Conservation (phyloP, 2,113 vertebrate genomes). For the Tachuris rubrigastra region DNA sequence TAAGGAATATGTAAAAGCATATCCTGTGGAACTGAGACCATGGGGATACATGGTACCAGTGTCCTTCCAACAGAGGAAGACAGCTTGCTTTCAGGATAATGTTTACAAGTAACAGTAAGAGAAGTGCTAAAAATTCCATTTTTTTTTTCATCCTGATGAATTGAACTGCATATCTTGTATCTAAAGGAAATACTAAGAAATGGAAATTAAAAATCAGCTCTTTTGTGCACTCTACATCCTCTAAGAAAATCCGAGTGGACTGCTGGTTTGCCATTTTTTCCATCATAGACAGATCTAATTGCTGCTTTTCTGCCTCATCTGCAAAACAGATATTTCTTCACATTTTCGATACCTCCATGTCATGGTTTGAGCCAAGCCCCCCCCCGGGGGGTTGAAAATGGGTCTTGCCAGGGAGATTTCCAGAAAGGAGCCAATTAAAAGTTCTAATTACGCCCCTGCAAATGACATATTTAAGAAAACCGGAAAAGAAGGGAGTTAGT, state of each 20-base stretch:
- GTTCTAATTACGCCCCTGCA: no score
- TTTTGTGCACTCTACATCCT: neutral
- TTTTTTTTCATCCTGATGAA: neutral
- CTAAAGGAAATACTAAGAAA: neutral
- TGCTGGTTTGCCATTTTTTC: neutral
- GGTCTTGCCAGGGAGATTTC: no score
- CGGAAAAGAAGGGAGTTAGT: no score
- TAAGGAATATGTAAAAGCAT: neutral
- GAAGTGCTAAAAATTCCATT: neutral
- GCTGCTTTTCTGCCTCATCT: neutral
- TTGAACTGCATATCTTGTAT: neutral
- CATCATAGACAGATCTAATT: neutral
- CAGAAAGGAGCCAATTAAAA: no score
- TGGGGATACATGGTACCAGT: neutral
- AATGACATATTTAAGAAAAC: no score
- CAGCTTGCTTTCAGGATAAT: neutral
- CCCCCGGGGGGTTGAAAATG: no score
- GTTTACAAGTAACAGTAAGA: neutral
- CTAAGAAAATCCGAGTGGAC: neutral
- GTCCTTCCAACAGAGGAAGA: neutral
- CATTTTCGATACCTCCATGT: neutral
- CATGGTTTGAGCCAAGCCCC: no score
- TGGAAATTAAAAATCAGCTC: neutral
- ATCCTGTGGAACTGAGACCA: neutral
- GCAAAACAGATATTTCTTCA: neutral